Evolutionary conservation across 2,888 invertebrate species (phyloP).

Genomic region (Disparrhopalites patrizii): DNA sequence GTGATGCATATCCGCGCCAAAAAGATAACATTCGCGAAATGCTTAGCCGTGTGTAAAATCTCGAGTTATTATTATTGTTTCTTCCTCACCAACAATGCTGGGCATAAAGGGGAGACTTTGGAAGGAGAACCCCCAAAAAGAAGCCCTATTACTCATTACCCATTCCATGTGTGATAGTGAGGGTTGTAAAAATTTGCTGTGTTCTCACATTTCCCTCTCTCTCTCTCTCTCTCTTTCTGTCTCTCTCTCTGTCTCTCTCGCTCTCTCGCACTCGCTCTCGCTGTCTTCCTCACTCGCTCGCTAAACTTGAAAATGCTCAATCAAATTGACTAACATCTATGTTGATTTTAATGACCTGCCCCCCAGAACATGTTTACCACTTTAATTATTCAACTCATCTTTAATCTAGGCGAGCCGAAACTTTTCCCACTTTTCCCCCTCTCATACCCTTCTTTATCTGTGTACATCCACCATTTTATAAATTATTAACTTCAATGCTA

Average conservation of each 20-base stretch:
- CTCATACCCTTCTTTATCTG: background rate
- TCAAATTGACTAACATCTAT: conserved; percentile 18
- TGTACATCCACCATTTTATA: background rate
- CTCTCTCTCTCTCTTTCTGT: no score
- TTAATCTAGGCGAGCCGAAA: background rate
- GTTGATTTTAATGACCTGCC: conserved; percentile 27
- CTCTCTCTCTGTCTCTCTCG: no score
- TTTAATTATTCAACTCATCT: conserved; percentile 27
- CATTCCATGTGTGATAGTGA: no score
- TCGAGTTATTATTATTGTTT: no score
- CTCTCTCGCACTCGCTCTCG: no score
- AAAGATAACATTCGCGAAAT: no score
- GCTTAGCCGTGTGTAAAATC: no score
- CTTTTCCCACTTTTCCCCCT: background rate
- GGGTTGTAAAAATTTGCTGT: conserved; percentile 35
- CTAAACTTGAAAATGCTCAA: conserved; percentile 20
- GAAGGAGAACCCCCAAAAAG: no score
- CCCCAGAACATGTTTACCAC: conserved; percentile 19
- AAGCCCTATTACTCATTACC: no score
- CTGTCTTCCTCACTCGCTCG: background rate
- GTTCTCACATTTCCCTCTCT: conserved; percentile 25
- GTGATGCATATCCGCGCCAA: no score
- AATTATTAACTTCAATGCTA: conserved; percentile 13
- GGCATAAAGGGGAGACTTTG: no score
- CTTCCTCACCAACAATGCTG: no score